Conservation (phyloP, 1,140 invertebrate genomes). For the Calliphora vicina region DNA sequence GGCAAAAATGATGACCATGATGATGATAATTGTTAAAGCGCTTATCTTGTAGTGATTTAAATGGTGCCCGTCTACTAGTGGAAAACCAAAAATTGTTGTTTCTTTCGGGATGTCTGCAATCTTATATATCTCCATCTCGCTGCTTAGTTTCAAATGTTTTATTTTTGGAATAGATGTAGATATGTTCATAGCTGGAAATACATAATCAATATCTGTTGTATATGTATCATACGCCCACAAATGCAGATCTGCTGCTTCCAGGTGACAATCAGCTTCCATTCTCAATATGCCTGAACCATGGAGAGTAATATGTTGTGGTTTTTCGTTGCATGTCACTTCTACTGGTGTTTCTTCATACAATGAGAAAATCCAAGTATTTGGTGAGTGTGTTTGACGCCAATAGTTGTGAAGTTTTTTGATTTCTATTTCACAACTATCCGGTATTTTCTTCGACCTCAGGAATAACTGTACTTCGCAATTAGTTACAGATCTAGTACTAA, state of each 20-base stretch:
- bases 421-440: conserved; percentile 1
- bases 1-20: neutral
- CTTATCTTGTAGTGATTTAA: neutral
- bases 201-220: neutral
- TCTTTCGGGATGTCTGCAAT: neutral
- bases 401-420: too few relatives aligned
- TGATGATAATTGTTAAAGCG: neutral
- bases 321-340: neutral
- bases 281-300: neutral
- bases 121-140: neutral
- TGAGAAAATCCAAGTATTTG: neutral
- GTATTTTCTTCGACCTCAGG: neutral
- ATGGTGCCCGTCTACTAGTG: neutral
- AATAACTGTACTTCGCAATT: neutral
- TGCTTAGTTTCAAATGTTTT: neutral
- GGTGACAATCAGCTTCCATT: neutral
- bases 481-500: neutral
- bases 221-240: neutral
- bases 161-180: neutral
- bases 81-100: neutral
- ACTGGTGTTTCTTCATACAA: neutral
- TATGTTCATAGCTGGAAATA: neutral
- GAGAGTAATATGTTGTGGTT: neutral
- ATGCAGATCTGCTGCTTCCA: neutral
- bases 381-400: neutral